A percentile compares a stretch with the other conserved stretches of the same genome.
Evolutionary conservation across 1,140 invertebrate species (phyloP).

Genomic region (Bombus superbus): DNA sequence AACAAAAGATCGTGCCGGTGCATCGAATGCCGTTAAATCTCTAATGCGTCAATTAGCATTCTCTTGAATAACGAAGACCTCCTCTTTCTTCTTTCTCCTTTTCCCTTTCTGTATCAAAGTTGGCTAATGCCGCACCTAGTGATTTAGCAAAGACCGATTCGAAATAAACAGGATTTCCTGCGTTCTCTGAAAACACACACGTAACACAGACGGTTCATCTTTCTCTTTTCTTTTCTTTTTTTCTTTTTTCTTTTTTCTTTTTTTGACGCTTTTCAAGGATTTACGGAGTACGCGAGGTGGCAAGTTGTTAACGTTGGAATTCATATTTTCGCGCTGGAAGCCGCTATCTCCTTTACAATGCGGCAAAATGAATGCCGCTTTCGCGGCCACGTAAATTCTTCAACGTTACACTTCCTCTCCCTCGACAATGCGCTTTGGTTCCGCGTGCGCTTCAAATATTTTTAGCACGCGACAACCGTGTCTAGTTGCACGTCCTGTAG

Average conservation of each 20-base stretch:
- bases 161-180: not conserved
- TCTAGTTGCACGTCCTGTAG: not conserved
- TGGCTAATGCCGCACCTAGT: not conserved
- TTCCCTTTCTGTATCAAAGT: not conserved
- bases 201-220: slow-evolving; percentile 3
- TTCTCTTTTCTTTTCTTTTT: not conserved
- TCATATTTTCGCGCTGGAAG: slow-evolving; percentile 15
- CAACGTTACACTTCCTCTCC: not conserved
- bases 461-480: not conserved
- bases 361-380: slow-evolving; percentile 26
- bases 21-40: slow-evolving; percentile 20
- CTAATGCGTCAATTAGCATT: slow-evolving; percentile 21
- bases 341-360: slow-evolving; percentile 19
- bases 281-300: not conserved
- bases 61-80: not conserved
- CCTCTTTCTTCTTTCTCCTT: no score
- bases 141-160: not conserved
- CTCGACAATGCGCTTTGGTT: not conserved
- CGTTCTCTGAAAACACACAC: not conserved
- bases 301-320: slow-evolving; percentile 31
- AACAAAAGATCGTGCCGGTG: not conserved
- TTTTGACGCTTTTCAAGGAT: slow-evolving; percentile 15
- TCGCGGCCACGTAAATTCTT: slow-evolving; percentile 17
- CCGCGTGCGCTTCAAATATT: slow-evolving; percentile 1
- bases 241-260: slow-evolving; percentile 6